Conservation (phyloP, 2,888 invertebrate species). For the Chrysolina americana region DNA sequence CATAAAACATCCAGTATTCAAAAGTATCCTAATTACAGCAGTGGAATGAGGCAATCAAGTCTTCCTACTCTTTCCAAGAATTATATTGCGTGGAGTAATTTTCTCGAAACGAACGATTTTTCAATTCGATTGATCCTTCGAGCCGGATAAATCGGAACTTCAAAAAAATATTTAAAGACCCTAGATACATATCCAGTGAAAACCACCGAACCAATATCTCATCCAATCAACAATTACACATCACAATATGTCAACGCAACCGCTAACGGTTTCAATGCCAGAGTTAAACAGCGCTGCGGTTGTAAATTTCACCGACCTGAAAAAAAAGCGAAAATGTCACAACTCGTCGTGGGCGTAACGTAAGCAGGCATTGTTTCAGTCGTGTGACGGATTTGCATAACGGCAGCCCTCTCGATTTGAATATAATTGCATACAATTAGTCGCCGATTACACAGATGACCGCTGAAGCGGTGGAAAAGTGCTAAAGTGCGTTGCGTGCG, state of each 20-base stretch:
- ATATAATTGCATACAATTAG: conserved; percentile 69
- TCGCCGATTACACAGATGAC: conserved; percentile 68
- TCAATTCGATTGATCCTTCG: background rate
- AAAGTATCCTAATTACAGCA: too few species aligned
- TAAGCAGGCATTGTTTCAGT: conserved; percentile 38
- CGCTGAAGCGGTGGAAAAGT: conserved; percentile 66
- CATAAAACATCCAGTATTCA: too few species aligned
- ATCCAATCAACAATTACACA: background rate
- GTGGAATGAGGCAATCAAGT: too few species aligned
- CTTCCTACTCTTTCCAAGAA: too few species aligned
- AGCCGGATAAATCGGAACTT: background rate
- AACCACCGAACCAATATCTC: background rate
- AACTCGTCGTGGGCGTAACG: conserved; percentile 44
- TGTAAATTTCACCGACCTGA: conserved; percentile 34
- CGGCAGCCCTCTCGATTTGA: conserved; percentile 64
- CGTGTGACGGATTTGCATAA: conserved; percentile 63
- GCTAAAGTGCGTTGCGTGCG: conserved; percentile 64
- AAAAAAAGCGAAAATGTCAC: conserved; percentile 36
- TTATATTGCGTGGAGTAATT: background rate
- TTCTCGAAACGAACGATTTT: background rate
- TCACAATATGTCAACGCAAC: conserved; percentile 17
- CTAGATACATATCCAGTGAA: too few species aligned
- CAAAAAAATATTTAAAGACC: too few species aligned
- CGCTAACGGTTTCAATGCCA: conserved; percentile 40
- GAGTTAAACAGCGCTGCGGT: conserved; percentile 30